Base-by-base conservation (phyloP, 2,113 vertebrate genomes). In the Catharus fuscescens region DNA sequence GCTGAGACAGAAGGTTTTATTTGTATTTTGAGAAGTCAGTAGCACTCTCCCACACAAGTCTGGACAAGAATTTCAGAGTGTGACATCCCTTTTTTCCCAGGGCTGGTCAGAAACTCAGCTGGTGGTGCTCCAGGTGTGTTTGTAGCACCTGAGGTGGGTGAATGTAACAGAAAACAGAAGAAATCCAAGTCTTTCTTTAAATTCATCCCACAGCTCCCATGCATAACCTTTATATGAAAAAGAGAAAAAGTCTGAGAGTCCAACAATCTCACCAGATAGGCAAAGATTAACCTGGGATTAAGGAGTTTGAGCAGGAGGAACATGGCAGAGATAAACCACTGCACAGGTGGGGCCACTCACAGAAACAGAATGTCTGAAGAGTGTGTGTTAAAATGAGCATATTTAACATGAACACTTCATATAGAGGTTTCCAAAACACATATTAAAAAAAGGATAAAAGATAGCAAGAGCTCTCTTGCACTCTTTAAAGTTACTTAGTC, bases 381-480 rank as follows among this genome's bases (percentile, higher is more conserved):
- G 2, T 42, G 4, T 14, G 14, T 72, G 54, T 52, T 86, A 24
- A 88, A 83, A 67, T 32, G 19, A 66, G 1, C 10, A 6, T 47
- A 4, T 73, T 69, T 50, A 65, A 45, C 7, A 31, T 48, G 42
- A 72, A 34, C 7, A 24, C 0, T 10, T 57, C 2, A 3, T 29
- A 15, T 1, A 50, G 8, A 73, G 4, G 25, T 36, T 93, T 86
- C 38, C 19, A 32, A 23, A 70, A 57, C 34, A 4, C 0, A 1
- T 61, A 10, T 9, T 3, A 2, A 23, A 23, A 23, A 21, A 13
- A 6, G 7, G 8, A 8, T 1, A 7, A 48, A 60, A 24, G 0
- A 25, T 82, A 9, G 4, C 21, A 19, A 32, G 47, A 28, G 1
- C 12, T 59, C 11, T 60, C 1, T 38, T 73, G 3, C 0, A 32